Evolutionary conservation across 23 tunicate genomes (phyloP), one percentile per base, ranked within the genome.

Genomic region (Botrylloides violaceus): DNA sequence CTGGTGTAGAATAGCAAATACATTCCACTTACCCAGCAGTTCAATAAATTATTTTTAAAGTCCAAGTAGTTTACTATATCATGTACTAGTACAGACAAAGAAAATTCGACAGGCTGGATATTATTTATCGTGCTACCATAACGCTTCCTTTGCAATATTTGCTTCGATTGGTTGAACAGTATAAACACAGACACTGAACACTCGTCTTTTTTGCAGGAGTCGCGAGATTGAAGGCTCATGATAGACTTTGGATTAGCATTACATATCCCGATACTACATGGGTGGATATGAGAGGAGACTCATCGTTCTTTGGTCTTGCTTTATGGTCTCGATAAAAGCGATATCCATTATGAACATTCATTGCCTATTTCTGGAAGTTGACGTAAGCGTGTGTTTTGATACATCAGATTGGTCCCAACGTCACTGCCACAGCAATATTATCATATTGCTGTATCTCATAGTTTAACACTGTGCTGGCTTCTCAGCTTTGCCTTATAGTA

Each of bases 251-350:
- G 57, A 73, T 84, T 12, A 60, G 63, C 12, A 65, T 79, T 2
- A 78, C 92, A 1, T 84, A 84, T 58, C 83, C 92, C 26, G 53
- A 43, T 15, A 53, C 59, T 18, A 84, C 83, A 4, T 38, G 48
- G 53, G 83, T 78, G 29, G 92, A 78, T 60, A 84, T 84, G 92
- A 19, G 63, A 18, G 55, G 43, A 15, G 92, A 78, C 38, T 82
- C 64, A 3, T 84, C 92, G 20, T 84, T 84, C 64, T 84, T 84
- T 38, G 92, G 92, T 4, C 50, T 84, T 29, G 92, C 78, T 19
- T 79, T 71, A 39, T 84, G 83, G 92, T 23, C 85, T 27, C 32
- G 70, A 19, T 33, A 63, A 19, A 43, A 7, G 53, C 15, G 53
- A 43, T 43, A 7, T 43, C 15, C 53, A 7, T 43, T 43, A 7